Evolutionary conservation across 2,797 vertebrate species (phyloP).

Genomic region (Heteromormyrus szaboi): DNA sequence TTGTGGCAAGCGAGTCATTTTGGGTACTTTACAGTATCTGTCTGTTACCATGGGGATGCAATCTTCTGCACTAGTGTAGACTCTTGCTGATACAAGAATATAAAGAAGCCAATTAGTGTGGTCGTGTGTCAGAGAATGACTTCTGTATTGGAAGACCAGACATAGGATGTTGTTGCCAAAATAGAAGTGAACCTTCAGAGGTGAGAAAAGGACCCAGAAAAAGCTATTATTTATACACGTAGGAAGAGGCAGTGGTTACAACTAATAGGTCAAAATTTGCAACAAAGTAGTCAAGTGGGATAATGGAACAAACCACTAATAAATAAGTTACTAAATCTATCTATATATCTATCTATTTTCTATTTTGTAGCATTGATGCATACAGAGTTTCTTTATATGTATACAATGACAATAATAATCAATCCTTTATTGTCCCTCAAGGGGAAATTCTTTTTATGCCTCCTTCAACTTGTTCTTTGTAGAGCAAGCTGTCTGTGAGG

Average conservation of each 20-base stretch:
- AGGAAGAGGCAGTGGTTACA: not conserved
- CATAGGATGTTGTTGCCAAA: not conserved
- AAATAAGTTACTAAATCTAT: not conserved
- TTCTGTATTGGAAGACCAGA: not conserved
- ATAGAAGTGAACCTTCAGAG: not conserved
- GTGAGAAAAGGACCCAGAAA: not conserved
- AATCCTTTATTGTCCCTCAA: too few species aligned
- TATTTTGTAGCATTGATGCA: not conserved
- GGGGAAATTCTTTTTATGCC: too few species aligned
- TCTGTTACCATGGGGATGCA: conserved; percentile 7
- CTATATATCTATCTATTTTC: not conserved
- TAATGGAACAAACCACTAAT: not conserved
- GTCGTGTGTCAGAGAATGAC: not conserved
- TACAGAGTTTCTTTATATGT: not conserved
- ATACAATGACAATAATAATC: not conserved
- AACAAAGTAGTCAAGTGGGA: not conserved
- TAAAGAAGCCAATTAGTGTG: not conserved
- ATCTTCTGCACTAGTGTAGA: not conserved
- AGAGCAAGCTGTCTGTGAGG: too few species aligned
- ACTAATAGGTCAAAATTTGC: not conserved
- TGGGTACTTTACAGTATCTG: not conserved
- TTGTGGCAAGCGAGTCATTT: not conserved
- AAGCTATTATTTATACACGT: not conserved
- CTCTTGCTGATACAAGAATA: conserved; percentile 7
- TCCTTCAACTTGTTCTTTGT: too few species aligned